Base-by-base conservation (phyloP, 2,888 invertebrate genomes). In the Chalcis sispes region DNA sequence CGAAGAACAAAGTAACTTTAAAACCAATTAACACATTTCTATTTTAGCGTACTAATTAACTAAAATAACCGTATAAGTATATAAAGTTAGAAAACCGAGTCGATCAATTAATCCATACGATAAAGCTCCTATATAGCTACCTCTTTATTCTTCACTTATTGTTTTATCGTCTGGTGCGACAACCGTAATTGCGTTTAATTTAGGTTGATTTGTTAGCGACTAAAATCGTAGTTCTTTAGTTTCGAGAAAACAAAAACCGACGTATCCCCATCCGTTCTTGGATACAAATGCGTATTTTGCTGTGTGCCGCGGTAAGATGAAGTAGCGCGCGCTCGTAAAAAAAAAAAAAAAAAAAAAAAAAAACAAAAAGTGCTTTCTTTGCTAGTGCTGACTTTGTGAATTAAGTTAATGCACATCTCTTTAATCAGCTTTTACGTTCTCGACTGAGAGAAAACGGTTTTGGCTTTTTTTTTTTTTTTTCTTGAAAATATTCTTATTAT, bases 171-270 rank as follows among this genome's bases (percentile, higher is more conserved):
- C 64, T 46, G 8, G 42, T 10, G 13, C 32, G 25, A 23, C 42
- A 15, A 46, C 20, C 72, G 82, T 84, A 86, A 87, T 86, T 86
- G 85, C 78, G 78, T 81, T 84, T 84, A 85, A 87, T 86, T 84
- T 82, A 79, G 81, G 82, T 84, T 85, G 83, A 86, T 87, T 85
- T 80, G 83, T 82, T 82, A 81, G 80, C 80, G 81, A 75, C 79
- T 82, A 78, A 82, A 84, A 84, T 85, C 81, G 75, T 82, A 78
- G 66, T 59, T 65, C 50, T 42, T 25, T 3, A 10, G 42, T 15
- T 52, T 20, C 52, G 29, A 10, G 42, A 42, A 56, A 23, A 13
- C 52, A 56, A 66, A 67, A 72, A 42, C 52, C 20, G 15, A 58
- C n/a, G 20, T 32, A 36, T 72, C 15, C n/a, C n/a, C 29, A 20